Evolutionary conservation across 53 echinoderm and acorn worm genomes (phyloP).

Genomic region (Echinometra lucunter): DNA sequence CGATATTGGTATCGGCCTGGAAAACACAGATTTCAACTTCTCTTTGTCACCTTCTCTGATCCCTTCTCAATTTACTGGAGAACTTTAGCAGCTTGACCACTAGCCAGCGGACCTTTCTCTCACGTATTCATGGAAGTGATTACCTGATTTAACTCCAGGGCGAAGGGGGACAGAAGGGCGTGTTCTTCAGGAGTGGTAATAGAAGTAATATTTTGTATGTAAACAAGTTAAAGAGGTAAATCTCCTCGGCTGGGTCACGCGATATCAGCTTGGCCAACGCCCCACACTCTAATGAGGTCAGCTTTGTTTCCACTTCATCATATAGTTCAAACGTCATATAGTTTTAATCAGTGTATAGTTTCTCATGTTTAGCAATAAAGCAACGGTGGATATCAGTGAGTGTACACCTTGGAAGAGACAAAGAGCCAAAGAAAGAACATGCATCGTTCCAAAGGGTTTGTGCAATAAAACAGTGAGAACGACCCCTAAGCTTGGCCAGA

Average conservation of each 20-base stretch:
- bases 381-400: not conserved
- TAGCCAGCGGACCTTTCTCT: slow-evolving; percentile 23
- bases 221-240: slow-evolving; percentile 45
- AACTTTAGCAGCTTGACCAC: slow-evolving; percentile 18
- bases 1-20: slow-evolving; percentile 18
- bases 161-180: not conserved
- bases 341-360: not conserved
- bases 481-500: not conserved
- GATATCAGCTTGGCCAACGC: slow-evolving; percentile 43
- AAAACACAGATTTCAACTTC: not conserved
- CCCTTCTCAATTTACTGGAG: not conserved
- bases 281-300: slow-evolving; percentile 13
- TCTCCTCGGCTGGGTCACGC: slow-evolving; percentile 23
- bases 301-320: not conserved
- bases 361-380: not conserved
- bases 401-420: not conserved
- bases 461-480: not conserved
- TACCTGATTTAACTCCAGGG: slow-evolving; percentile 25
- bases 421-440: not conserved
- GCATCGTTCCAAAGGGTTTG: not conserved
- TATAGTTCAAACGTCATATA: not conserved
- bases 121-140: slow-evolving; percentile 26
- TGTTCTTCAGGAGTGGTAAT: not conserved
- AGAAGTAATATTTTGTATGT: slow-evolving; percentile 61
- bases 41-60: slow-evolving; percentile 10